Evolutionary conservation across 2,888 invertebrate species (phyloP).

Genomic region (Drosophila maculinotata): DNA sequence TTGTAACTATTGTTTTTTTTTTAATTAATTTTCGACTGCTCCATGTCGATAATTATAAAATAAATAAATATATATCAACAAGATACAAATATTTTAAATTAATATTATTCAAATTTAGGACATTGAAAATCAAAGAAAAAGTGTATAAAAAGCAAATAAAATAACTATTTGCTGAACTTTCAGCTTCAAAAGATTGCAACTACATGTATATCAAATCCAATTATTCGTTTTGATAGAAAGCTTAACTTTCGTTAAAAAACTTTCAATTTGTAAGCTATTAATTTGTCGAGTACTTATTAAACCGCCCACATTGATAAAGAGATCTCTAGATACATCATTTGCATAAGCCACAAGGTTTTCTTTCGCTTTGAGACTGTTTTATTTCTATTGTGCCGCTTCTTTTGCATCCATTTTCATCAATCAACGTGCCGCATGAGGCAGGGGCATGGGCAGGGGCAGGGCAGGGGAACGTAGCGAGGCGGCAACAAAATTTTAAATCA

Average conservation of each 20-base stretch:
- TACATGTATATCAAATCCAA: background rate
- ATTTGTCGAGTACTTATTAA: slow-evolving; percentile 21
- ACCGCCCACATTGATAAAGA: slow-evolving; percentile 24
- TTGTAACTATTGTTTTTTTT: too few relatives aligned
- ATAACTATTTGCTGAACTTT: too few relatives aligned
- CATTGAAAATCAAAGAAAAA: too few relatives aligned
- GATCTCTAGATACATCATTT: slow-evolving; percentile 29
- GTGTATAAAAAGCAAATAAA: too few relatives aligned
- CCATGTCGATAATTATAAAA: too few relatives aligned
- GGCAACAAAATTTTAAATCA: slow-evolving; percentile 69
- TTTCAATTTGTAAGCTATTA: background rate
- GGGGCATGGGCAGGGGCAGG: too few relatives aligned
- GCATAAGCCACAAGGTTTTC: slow-evolving; percentile 32
- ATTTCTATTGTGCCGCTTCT: slow-evolving; percentile 33
- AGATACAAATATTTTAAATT: too few relatives aligned
- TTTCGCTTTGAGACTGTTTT: slow-evolving; percentile 10
- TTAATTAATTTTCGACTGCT: too few relatives aligned
- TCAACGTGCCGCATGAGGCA: slow-evolving; percentile 39
- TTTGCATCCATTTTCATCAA: slow-evolving; percentile 53
- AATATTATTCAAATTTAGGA: too few relatives aligned
- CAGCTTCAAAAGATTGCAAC: too few relatives aligned
- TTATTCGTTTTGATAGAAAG: background rate
- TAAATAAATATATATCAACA: too few relatives aligned
- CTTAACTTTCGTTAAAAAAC: slow-evolving; percentile 2
- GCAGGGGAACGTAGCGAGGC: slow-evolving; percentile 3